Evolutionary conservation across 2,113 vertebrate species (phyloP).

Genomic region (Dissostichus mawsoni): DNA sequence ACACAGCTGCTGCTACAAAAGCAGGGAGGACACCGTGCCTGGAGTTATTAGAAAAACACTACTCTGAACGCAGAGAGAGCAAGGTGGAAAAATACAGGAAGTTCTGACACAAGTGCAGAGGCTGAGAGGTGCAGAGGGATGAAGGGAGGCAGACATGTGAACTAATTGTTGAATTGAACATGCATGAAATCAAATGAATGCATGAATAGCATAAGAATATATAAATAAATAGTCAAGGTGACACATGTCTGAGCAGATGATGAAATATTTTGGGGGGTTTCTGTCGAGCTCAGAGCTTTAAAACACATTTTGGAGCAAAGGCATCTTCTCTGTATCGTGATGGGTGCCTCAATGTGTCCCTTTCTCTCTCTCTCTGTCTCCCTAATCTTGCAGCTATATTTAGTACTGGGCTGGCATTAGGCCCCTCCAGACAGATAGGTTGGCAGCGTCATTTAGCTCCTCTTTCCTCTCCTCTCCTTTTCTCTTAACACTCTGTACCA

Average conservation of each 20-base stretch:
- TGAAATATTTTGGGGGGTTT: slow-evolving; percentile 4
- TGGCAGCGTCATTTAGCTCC: slow-evolving; percentile 66
- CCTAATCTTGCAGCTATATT: slow-evolving; percentile 83
- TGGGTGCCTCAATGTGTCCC: slow-evolving; percentile 76
- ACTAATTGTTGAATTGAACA: not conserved
- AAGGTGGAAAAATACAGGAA: slow-evolving; percentile 87
- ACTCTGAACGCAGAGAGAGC: slow-evolving; percentile 65
- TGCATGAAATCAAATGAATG: not conserved
- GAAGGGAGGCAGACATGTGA: not conserved
- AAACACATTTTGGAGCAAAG: slow-evolving; percentile 41
- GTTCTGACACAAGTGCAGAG: slow-evolving; percentile 76
- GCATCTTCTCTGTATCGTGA: slow-evolving; percentile 60
- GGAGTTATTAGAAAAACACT: slow-evolving; percentile 76
- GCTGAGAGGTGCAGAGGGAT: slow-evolving; percentile 37
- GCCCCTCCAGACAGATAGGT: slow-evolving; percentile 79
- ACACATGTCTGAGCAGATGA: not conserved
- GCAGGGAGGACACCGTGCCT: slow-evolving; percentile 72
- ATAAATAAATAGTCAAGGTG: not conserved
- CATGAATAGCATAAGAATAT: not conserved
- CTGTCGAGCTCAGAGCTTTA: slow-evolving; percentile 3
- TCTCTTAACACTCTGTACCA: not conserved
- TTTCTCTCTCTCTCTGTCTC: slow-evolving; percentile 56
- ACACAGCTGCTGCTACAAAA: slow-evolving; percentile 82
- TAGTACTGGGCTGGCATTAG: slow-evolving; percentile 80
- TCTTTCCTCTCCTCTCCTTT: slow-evolving; percentile 39